Evolutionary conservation across 2,797 vertebrate species (phyloP).

Genomic region (Pangasius sanitwongsei): DNA sequence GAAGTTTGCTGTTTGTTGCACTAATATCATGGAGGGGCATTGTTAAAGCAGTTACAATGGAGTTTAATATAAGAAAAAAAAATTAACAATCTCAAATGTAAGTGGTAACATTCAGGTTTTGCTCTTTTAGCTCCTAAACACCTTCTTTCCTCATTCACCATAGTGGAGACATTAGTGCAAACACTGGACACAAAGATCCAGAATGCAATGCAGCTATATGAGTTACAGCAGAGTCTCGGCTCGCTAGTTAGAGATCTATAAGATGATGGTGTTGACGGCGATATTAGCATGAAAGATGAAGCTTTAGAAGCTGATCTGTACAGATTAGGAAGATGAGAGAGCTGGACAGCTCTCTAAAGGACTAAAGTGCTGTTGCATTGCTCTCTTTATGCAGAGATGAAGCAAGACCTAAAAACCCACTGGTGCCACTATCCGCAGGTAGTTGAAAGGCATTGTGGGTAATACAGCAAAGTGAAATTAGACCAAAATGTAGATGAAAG

Average conservation of each 20-base stretch:
- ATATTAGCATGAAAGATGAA: not conserved
- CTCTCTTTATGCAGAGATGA: not conserved
- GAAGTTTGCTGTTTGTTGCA: not conserved
- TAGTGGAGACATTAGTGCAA: not conserved
- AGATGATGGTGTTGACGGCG: not conserved
- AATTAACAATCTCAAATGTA: not conserved
- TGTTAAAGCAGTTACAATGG: not conserved
- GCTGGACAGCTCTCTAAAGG: not conserved
- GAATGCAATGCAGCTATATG: not conserved
- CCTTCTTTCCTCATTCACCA: not conserved
- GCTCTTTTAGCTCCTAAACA: not conserved
- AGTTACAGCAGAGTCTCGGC: no score
- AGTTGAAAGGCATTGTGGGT: not conserved
- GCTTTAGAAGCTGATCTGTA: not conserved
- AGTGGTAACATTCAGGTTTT: not conserved
- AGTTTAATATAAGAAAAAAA: not conserved
- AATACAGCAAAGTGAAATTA: constrained; percentile 2
- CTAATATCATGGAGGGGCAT: not conserved
- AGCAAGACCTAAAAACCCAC: not conserved
- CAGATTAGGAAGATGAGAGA: not conserved
- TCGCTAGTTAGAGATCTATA: not conserved
- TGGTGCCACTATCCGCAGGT: not conserved
- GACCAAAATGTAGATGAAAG: not conserved
- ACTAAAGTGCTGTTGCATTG: not conserved
- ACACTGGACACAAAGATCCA: not conserved